Percentiles rank a stretch among this genome's conserved stretches.
These are phyloP conservation scores for Macaria liturata DNA, from an alignment of 2,888 invertebrate genomes.

Conservation along the genomic window DNA sequence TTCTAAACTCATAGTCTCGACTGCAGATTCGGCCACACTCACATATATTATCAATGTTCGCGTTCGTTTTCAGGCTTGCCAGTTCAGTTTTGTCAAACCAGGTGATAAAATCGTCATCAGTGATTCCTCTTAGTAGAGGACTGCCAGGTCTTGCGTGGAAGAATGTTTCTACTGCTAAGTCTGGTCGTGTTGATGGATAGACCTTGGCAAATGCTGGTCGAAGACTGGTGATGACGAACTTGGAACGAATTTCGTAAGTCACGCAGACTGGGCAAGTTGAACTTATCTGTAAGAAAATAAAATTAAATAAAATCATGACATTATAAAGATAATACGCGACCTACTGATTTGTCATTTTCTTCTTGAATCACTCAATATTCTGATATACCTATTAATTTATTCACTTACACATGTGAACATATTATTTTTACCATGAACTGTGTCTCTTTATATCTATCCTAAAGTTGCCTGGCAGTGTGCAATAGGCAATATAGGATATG, in stretches of 20 bases:
- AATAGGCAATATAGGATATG: too few relatives aligned
- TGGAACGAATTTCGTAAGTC: constrained; percentile 83
- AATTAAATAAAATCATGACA: background rate
- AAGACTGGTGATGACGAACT: constrained; percentile 84
- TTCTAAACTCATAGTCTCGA: constrained; percentile 70
- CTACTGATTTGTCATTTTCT: too few relatives aligned
- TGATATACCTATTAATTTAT: too few relatives aligned
- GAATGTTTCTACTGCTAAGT: constrained; percentile 85
- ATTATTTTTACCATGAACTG: too few relatives aligned
- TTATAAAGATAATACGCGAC: too few relatives aligned
- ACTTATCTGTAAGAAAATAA: constrained; percentile 70
- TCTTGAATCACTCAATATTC: too few relatives aligned
- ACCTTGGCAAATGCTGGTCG: constrained; percentile 85
- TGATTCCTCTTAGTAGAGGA: constrained; percentile 83
- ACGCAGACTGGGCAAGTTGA: constrained; percentile 85
- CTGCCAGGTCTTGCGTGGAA: constrained; percentile 85
- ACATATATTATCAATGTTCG: constrained; percentile 78
- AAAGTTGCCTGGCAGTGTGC: too few relatives aligned
- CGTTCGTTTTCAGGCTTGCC: constrained; percentile 68
- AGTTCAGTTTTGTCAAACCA: constrained; percentile 86
- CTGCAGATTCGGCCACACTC: constrained; percentile 80
- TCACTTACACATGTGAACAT: too few relatives aligned
- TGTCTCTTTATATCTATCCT: too few relatives aligned
- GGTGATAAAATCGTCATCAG: constrained; percentile 86
- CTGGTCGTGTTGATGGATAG: constrained; percentile 84